Conservation (phyloP, 2,797 vertebrate species). For the Anguilla megastoma region DNA sequence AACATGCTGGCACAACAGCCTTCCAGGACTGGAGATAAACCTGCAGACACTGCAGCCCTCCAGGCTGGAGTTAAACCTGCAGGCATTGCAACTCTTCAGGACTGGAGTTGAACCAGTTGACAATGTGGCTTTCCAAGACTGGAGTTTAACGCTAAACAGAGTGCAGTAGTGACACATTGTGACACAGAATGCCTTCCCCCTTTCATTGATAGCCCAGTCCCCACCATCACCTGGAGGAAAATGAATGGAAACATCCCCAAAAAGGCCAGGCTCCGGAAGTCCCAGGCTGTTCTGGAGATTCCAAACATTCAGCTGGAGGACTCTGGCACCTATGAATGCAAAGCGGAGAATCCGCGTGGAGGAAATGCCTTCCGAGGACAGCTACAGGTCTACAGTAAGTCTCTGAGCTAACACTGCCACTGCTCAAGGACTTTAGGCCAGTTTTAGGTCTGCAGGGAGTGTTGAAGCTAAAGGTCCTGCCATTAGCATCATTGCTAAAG, state of each 20-base stretch:
- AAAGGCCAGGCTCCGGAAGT: conserved; percentile 91
- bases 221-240: conserved; percentile 96
- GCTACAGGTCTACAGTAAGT: conserved; percentile 96
- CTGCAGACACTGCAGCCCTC: no score
- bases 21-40: not conserved
- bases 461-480: not conserved
- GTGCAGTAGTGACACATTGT: not conserved
- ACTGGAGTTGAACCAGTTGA: no score
- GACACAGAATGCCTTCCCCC: conserved; percentile 21
- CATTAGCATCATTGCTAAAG: no score
- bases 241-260: conserved; percentile 92
- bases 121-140: no score
- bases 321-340: conserved; percentile 90
- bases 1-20: not conserved
- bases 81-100: no score
- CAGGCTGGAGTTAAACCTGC: no score
- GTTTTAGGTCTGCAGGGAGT: conserved; percentile 82
- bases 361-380: conserved; percentile 92
- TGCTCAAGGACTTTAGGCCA: not conserved
- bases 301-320: conserved; percentile 93
- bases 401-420: conserved; percentile 1
- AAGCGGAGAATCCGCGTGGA: conserved; percentile 90
- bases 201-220: conserved; percentile 81
- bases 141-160: not conserved
- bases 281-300: conserved; percentile 94